Percentiles rank a stretch among this genome's conserved stretches.
phyloP scores from a whole-genome alignment of 2,113 vertebrate genomes.

The Herpetotheres cachinnans region DNA sequence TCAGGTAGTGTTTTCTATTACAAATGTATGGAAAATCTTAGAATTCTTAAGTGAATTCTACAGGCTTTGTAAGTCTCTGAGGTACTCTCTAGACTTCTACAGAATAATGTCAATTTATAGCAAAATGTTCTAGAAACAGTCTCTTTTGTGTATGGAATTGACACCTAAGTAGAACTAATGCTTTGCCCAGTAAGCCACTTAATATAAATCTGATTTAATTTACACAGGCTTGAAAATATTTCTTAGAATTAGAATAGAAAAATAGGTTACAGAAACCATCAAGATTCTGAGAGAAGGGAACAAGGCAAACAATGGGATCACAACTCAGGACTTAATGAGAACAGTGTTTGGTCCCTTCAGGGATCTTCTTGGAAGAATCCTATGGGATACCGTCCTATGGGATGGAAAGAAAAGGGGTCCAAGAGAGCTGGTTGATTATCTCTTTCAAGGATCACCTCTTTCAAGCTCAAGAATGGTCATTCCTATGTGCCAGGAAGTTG shows the following conservation, averaged over 20 bases:
- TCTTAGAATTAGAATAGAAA: neutral
- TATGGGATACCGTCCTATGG: neutral
- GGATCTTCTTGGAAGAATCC: neutral
- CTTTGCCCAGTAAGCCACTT: neutral
- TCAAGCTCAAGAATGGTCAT: neutral
- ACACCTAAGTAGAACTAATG: neutral
- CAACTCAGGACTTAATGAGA: neutral
- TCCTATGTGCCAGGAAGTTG: neutral
- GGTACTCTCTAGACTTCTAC: neutral
- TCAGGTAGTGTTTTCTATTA: conserved; percentile 78
- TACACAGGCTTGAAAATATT: neutral
- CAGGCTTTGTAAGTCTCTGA: neutral
- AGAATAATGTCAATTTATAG: neutral
- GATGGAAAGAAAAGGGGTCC: neutral
- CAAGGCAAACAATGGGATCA: neutral
- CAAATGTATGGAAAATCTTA: neutral
- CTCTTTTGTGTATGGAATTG: neutral
- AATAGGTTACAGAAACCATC: neutral
- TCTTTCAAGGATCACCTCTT: neutral
- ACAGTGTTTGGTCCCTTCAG: neutral
- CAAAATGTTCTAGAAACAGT: neutral
- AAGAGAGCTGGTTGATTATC: neutral
- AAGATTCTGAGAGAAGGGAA: neutral
- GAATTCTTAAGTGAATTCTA: neutral
- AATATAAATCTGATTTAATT: neutral